phyloP scores from a whole-genome alignment of 2,888 invertebrate species.

The Panzeria rudis region DNA sequence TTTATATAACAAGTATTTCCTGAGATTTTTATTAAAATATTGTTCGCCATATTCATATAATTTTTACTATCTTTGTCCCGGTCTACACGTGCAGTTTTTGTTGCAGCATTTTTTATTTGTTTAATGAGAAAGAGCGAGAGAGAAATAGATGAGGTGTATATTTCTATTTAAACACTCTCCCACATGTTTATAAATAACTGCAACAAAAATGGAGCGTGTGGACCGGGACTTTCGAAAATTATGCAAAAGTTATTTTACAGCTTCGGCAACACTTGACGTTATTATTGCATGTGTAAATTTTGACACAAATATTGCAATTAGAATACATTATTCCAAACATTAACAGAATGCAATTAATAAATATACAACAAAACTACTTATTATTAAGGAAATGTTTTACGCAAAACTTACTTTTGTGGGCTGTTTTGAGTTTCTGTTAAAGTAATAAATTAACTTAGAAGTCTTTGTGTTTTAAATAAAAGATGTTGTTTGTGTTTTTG shows the following conservation, averaged over 20 bases:
- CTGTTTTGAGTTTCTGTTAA: conserved; percentile 27
- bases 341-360: not conserved
- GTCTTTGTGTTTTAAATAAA: conserved; percentile 39
- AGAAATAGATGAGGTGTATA: no score
- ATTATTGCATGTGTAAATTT: conserved; percentile 7
- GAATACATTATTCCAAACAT: conserved; percentile 1
- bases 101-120: no score
- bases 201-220: no score
- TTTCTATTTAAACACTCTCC: no score
- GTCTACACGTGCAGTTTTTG: no score
- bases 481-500: conserved; percentile 13
- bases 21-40: no score
- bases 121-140: no score
- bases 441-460: conserved; percentile 24
- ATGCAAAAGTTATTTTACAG: not conserved
- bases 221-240: no score
- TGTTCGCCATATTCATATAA: no score
- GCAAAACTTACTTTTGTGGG: conserved; percentile 58
- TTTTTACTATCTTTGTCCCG: no score
- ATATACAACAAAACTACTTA: not conserved
- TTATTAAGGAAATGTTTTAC: not conserved
- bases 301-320: conserved; percentile 35
- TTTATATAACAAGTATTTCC: no score
- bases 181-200: no score
- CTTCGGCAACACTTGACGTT: conserved; percentile 15